These are phyloP conservation scores for Aeoliscus strigatus DNA, from an alignment of 2,797 vertebrate species.

Conservation along the genomic window DNA sequence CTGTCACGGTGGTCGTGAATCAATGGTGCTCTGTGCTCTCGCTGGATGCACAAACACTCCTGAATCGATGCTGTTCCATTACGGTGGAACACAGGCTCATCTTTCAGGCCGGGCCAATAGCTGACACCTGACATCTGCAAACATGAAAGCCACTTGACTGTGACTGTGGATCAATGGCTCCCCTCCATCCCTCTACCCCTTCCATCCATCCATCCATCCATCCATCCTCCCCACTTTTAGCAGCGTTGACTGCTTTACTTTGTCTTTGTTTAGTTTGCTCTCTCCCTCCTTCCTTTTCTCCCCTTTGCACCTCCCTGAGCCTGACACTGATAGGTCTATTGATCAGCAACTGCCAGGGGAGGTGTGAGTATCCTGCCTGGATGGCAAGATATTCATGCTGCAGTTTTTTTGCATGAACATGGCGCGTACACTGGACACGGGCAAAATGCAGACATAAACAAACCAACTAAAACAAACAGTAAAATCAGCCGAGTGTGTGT, in stretches of 20 bases:
- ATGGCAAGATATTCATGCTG: too few relatives aligned
- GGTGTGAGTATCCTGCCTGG: constrained; percentile 37
- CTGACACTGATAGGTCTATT: constrained; percentile 56
- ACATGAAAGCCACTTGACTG: constrained; percentile 71
- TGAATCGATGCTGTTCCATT: constrained; percentile 72
- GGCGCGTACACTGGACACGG: constrained; percentile 5
- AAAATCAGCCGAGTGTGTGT: too few relatives aligned
- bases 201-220: too few relatives aligned
- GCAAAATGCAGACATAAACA: constrained; percentile 45
- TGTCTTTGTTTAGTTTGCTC: constrained; percentile 40
- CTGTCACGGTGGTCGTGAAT: constrained; percentile 59
- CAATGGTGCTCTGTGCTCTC: constrained; percentile 62
- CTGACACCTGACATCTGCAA: constrained; percentile 73
- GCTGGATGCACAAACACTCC: constrained; percentile 60
- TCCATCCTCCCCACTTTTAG: too few relatives aligned
- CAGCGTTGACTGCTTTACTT: constrained; percentile 35
- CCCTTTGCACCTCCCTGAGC: too few relatives aligned
- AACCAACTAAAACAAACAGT: constrained; percentile 39
- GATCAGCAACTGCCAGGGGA: constrained; percentile 38
- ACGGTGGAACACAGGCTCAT: constrained; percentile 63
- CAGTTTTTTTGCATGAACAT: too few relatives aligned
- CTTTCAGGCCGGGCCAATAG: constrained; percentile 65
- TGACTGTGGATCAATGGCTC: constrained; percentile 58
- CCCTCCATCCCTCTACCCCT: constrained; percentile 26
- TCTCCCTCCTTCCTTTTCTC: constrained; percentile 12